Base-by-base conservation (phyloP, 2,888 invertebrate species). In the Crioceris asparagi region DNA sequence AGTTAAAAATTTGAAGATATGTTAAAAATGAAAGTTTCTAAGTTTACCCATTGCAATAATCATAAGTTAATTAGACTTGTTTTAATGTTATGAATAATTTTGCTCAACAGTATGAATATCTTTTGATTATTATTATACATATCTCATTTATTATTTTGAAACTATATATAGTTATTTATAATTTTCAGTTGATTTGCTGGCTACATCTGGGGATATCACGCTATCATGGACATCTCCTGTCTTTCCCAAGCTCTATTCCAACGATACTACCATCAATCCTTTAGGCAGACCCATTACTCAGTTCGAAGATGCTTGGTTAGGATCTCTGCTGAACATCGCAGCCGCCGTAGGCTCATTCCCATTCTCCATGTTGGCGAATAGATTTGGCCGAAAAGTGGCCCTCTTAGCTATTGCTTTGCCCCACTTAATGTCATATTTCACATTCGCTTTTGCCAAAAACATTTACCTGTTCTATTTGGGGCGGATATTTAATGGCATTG, bases 301-400 rank as follows among this genome's bases (percentile, higher is more conserved):
- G 0, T 56, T 62, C 1, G 62, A 71, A 47, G 57, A 59, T n/a
- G 65, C 71, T 1, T 72, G 71, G 71, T 61, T 73, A 29, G 70
- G 67, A 2, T 68, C 68, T 2, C 48, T 70, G 27, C 49, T 67
- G 7, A 59, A 66, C 1, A 30, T 70, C 30, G 71, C 71, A 6
- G 66, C 70, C 1, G 57, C 65, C 11, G 35, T 67, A 62, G 82
- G 83, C 2, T 78, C 83, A 0, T 77, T 82, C 52, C 56, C 72
- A 11, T 78, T 77, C 1, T 82, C 81, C 12, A 70, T 71, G 7
- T 60, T 75, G 3, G 74, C 79, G 0, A 74, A 79, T 30, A 72
- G 64, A 46, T 64, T 77, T 37, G 83, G 83, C 1, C 68, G 82
- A 14, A 83, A 79, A 64, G 70, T 69, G 66, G 72, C 75, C 1